Evolutionary conservation across 2,888 invertebrate species (phyloP).

Genomic region (Lycia hirtaria): DNA sequence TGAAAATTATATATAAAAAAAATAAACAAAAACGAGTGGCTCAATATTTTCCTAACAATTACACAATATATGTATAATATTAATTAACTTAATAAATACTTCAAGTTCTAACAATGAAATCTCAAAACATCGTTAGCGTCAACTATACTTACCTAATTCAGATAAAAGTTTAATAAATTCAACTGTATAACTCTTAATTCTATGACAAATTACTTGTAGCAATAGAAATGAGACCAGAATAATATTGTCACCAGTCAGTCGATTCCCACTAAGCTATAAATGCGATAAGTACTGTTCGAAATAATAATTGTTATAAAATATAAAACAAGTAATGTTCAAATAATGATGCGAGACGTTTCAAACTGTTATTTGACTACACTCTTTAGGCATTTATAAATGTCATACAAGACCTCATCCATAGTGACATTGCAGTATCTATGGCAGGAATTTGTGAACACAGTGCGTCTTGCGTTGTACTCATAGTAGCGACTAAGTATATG

Average conservation of each 20-base stretch:
- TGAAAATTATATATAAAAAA: too few species aligned
- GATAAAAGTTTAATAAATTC: constrained; percentile 42
- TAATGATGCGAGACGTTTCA: neutral
- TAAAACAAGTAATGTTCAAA: too few species aligned
- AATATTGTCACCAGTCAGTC: constrained; percentile 82
- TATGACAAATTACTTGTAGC: constrained; percentile 59
- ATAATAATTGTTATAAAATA: too few species aligned
- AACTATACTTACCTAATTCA: constrained; percentile 34
- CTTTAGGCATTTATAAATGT: neutral
- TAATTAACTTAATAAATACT: constrained; percentile 52
- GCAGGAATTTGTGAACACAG: too few species aligned
- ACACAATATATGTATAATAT: constrained; percentile 18
- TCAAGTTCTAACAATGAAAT: constrained; percentile 65
- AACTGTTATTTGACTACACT: neutral
- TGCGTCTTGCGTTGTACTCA: too few species aligned
- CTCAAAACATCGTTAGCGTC: constrained; percentile 50
- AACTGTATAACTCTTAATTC: constrained; percentile 54
- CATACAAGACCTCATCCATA: too few species aligned
- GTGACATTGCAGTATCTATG: too few species aligned
- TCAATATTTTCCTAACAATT: constrained; percentile 13
- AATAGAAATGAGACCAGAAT: constrained; percentile 72
- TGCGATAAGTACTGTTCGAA: constrained; percentile 67
- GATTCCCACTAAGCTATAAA: constrained; percentile 62
- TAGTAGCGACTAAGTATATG: too few species aligned
- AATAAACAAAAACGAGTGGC: too few species aligned